phyloP scores from a whole-genome alignment of 2,888 invertebrate genomes.

The Pachliopta kotzebuea region DNA sequence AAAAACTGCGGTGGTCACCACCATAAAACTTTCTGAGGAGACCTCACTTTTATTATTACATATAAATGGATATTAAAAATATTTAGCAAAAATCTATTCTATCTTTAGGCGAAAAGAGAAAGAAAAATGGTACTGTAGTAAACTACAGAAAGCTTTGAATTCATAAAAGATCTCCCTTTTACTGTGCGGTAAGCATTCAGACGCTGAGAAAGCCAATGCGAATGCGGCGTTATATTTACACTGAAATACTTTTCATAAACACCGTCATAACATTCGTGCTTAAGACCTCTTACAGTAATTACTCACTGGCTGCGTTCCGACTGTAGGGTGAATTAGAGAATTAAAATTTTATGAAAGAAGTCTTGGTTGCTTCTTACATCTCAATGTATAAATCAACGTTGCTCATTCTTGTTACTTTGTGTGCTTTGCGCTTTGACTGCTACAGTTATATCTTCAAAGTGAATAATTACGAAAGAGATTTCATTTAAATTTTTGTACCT shows the following conservation, averaged over 20 bases:
- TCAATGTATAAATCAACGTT: constrained; percentile 39
- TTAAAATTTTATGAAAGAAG: constrained; percentile 72
- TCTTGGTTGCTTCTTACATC: constrained; percentile 66
- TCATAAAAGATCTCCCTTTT: constrained; percentile 53
- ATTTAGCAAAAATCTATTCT: constrained; percentile 11
- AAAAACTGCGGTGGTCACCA: too few species aligned
- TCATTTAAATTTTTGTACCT: background rate
- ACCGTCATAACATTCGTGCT: constrained; percentile 77
- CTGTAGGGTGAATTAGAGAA: constrained; percentile 70
- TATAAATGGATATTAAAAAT: background rate
- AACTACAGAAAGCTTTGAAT: constrained; percentile 34
- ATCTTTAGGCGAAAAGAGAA: constrained; percentile 18
- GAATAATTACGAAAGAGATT: constrained; percentile 5
- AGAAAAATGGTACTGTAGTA: constrained; percentile 34
- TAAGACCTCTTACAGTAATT: constrained; percentile 79
- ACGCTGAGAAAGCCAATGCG: constrained; percentile 55
- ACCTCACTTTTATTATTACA: background rate
- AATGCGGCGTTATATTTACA: constrained; percentile 56
- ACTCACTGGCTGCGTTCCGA: constrained; percentile 53
- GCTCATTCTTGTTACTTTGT: constrained; percentile 20
- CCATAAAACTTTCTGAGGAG: background rate
- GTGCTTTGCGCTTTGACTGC: constrained; percentile 8
- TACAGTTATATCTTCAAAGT: constrained; percentile 4
- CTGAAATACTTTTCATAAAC: constrained; percentile 76
- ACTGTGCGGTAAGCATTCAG: constrained; percentile 71